phyloP scores from a whole-genome alignment of 2,113 vertebrate genomes.

The Sarotherodon lohbergeri region DNA sequence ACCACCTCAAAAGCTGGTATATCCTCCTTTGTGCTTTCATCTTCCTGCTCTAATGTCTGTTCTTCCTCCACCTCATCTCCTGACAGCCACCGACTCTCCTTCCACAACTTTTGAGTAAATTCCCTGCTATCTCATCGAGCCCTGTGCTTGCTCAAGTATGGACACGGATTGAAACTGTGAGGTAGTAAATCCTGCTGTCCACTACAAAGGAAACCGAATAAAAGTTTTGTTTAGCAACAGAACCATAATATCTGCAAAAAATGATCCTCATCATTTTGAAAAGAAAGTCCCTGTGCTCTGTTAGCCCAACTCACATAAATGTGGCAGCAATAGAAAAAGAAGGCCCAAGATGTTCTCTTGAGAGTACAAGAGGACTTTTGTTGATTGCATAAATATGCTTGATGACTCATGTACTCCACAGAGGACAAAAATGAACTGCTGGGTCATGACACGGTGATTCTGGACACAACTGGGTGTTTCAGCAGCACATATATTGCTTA shows the following conservation, averaged over 20 bases:
- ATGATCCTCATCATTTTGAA: neutral
- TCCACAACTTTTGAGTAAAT: neutral
- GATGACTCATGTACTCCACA: too few species aligned
- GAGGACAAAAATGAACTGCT: too few species aligned
- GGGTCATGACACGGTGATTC: too few species aligned
- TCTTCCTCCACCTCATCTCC: neutral
- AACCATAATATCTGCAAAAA: neutral
- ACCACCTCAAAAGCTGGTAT: neutral
- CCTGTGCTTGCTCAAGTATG: neutral
- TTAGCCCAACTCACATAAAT: neutral
- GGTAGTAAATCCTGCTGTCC: neutral
- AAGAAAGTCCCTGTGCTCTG: neutral
- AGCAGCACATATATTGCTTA: neutral
- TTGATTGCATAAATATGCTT: too few species aligned
- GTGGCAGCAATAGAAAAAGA: neutral
- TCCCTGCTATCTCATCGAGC: neutral
- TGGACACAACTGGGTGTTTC: too few species aligned
- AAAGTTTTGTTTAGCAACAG: neutral
- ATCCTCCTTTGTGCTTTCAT: neutral
- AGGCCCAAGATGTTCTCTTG: neutral
- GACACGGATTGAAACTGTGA: rapidly evolving
- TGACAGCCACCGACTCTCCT: neutral
- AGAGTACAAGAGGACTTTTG: neutral
- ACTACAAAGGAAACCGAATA: neutral
- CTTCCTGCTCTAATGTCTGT: neutral